Conservation (phyloP, 2,797 vertebrate species). For the Tympanoctomys barrerae region DNA sequence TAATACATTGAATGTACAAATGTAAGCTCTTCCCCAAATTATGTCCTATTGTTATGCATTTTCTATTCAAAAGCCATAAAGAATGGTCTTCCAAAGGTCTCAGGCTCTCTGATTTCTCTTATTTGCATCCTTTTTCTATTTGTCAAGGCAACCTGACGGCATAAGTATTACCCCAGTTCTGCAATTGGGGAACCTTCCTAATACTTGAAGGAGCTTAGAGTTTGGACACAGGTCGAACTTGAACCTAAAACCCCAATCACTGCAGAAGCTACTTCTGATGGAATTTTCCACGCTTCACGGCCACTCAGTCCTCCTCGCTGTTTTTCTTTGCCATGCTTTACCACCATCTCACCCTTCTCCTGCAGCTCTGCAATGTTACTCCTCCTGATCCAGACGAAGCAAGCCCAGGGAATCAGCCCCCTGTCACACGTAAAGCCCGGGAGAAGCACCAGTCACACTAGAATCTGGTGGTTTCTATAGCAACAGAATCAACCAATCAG, state of each 20-base stretch:
- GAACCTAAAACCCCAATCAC: background rate
- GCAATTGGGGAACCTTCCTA: background rate
- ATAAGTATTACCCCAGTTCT: background rate
- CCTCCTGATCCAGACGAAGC: background rate
- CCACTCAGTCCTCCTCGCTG: background rate
- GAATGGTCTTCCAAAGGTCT: background rate
- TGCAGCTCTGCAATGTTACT: background rate
- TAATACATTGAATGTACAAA: background rate
- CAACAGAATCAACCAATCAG: background rate
- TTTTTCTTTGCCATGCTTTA: background rate
- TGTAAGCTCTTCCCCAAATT: background rate
- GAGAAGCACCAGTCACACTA: background rate
- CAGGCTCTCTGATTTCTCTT: background rate
- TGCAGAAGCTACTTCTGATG: background rate
- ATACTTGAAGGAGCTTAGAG: background rate
- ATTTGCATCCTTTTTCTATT: background rate
- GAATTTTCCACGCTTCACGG: background rate
- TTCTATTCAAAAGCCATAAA: background rate
- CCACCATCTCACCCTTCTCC: background rate
- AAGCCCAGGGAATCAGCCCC: background rate
- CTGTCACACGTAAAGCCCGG: background rate
- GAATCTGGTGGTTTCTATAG: constrained; percentile 34
- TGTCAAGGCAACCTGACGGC: background rate
- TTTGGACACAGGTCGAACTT: background rate
- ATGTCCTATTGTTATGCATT: background rate